Evolutionary conservation across 2,113 vertebrate species (phyloP).

Genomic region (Thryonomys swinderianus): DNA sequence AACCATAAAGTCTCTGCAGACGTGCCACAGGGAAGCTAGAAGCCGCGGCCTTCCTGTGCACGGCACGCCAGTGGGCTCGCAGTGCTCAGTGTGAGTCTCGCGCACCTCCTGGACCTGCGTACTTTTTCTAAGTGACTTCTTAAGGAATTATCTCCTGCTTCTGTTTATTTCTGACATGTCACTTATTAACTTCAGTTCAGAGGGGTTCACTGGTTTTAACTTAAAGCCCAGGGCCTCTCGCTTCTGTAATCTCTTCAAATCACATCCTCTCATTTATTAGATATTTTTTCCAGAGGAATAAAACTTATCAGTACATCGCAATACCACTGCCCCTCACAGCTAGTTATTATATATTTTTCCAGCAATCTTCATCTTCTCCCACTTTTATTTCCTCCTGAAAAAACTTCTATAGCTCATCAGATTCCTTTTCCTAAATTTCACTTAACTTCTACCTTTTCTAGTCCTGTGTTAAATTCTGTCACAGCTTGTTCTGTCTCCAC

Average conservation of each 20-base stretch:
- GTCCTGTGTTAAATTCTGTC: neutral
- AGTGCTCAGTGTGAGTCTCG: neutral
- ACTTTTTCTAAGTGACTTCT: neutral
- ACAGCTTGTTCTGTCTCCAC: neutral
- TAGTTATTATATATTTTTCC: fast-evolving
- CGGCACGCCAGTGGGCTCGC: fast-evolving
- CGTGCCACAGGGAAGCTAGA: neutral
- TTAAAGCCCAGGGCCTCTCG: neutral
- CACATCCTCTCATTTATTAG: neutral
- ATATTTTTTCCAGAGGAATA: neutral
- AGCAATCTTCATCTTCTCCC: neutral
- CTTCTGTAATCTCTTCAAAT: fast-evolving
- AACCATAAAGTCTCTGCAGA: neutral
- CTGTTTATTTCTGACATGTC: neutral
- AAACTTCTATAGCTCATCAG: neutral
- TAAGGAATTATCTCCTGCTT: neutral
- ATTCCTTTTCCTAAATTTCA: neutral
- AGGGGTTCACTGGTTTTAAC: neutral
- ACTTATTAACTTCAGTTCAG: neutral
- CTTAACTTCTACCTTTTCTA: neutral
- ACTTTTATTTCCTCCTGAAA: neutral
- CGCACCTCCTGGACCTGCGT: neutral
- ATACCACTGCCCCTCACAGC: too few species aligned
- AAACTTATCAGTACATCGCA: neutral
- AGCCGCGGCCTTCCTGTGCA: neutral